Evolutionary conservation across 2,888 invertebrate species (phyloP).

Genomic region (Mylabris sibirica): DNA sequence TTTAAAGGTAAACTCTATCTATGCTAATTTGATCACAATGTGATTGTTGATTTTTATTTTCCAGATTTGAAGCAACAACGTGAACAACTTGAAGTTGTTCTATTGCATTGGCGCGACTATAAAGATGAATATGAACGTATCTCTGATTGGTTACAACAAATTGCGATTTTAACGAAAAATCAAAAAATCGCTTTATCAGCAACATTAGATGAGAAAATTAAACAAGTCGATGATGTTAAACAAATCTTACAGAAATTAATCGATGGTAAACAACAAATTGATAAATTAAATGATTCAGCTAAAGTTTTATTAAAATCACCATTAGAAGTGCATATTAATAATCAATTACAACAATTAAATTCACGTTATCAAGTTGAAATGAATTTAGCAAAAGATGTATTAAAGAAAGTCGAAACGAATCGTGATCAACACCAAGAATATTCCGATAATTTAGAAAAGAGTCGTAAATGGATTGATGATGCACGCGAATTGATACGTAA

Average conservation of each 20-base stretch:
- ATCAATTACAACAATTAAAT: slow-evolving; percentile 84
- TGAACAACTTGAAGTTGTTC: slow-evolving; percentile 80
- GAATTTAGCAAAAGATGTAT: slow-evolving; percentile 87
- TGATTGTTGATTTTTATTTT: slow-evolving; percentile 12
- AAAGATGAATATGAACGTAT: slow-evolving; percentile 92
- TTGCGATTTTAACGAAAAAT: slow-evolving; percentile 88
- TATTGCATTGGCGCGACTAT: slow-evolving; percentile 87
- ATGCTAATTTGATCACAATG: neutral
- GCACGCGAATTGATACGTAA: slow-evolving; percentile 83
- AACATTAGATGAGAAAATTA: slow-evolving; percentile 82
- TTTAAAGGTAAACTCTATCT: slow-evolving; percentile 68
- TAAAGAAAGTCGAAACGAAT: slow-evolving; percentile 90
- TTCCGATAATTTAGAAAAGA: slow-evolving; percentile 76
- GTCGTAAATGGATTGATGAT: slow-evolving; percentile 85
- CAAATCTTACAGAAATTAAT: slow-evolving; percentile 77
- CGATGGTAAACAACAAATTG: slow-evolving; percentile 83
- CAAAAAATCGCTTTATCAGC: slow-evolving; percentile 85
- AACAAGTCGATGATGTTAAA: slow-evolving; percentile 83
- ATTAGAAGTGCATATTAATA: slow-evolving; percentile 85
- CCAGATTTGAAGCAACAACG: slow-evolving; percentile 84
- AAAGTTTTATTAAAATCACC: slow-evolving; percentile 81
- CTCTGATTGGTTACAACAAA: slow-evolving; percentile 92
- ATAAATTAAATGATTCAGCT: slow-evolving; percentile 82
- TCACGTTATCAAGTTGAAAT: slow-evolving; percentile 89
- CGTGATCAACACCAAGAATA: slow-evolving; percentile 85